Base-by-base conservation (phyloP, 1,140 invertebrate species). In the Drosophila elegans region DNA sequence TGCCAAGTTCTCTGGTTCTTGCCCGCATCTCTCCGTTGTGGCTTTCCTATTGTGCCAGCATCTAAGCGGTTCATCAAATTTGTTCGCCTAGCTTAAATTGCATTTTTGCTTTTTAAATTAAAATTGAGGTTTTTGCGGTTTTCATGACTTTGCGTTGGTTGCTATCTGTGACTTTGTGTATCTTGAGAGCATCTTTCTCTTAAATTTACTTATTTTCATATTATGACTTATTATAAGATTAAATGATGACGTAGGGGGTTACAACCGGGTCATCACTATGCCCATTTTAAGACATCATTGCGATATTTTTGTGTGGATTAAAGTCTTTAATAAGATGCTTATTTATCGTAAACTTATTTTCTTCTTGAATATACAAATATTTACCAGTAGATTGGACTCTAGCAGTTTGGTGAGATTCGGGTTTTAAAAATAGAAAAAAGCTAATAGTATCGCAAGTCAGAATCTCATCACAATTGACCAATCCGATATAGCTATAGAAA, bases 61-160 rank as follows among this genome's bases (percentile, higher is more conserved):
- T 83, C 80, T 66, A 67, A 84, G 72, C 61, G 56, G 80, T 67
- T 84, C 72, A 83, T 83, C 80, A 83, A 76, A 83, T 73, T 80
- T 34, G 48, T 66, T 73, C 25, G 42, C 64, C 51, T 45, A 39
- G 56, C 71, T 62, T 66, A 84, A 83, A 84, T 80, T 76, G 81
- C 76, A 76, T 71, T 83, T 83, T 83, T 83, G 61, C 55, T 83
- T 84, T 83, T 72, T 52, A 71, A 83, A 84, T 83, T 83, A 84
- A 84, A 83, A 63, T 34, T 59, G 51, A 53, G 74, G 63, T 44
- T 67, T 74, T 45, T 61, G 68, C 66, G 64, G 68, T 71, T 71
- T 69, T 9, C n/a, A 12, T 71, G 51, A 36, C 41, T 4, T 48
- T 5, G 39, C 54, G 29, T 21, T 12, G 10, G n/a, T 56, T 27